A percentile compares a stretch with the other conserved stretches of the same genome.
These are phyloP conservation scores for Aproaerema taeniolella DNA, from an alignment of 2,888 invertebrate species.

Conservation along the genomic window DNA sequence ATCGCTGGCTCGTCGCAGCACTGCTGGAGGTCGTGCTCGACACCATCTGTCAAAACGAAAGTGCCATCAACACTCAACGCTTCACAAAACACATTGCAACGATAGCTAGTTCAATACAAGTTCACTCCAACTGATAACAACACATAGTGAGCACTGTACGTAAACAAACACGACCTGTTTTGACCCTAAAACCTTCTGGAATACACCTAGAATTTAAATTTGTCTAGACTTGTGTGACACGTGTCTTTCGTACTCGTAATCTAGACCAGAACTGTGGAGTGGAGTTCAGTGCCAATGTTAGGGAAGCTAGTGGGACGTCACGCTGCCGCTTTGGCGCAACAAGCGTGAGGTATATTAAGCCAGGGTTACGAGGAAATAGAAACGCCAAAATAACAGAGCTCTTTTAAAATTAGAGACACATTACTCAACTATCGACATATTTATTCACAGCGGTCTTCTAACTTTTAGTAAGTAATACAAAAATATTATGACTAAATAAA, in stretches of 20 bases:
- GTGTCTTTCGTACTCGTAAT: conserved; percentile 44
- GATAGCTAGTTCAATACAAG: conserved; percentile 8
- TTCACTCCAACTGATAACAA: conserved; percentile 15
- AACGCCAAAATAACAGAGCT: conserved; percentile 52
- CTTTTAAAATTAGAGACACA: conserved; percentile 41
- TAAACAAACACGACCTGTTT: conserved; percentile 28
- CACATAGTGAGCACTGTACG: conserved; percentile 19
- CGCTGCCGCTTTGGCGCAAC: conserved; percentile 72
- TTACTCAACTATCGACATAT: conserved; percentile 33
- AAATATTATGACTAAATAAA: no score
- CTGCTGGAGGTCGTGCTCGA: conserved; percentile 79
- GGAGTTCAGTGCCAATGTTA: conserved; percentile 72
- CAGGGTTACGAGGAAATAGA: conserved; percentile 61
- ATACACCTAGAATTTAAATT: no score
- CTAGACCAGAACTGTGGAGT: conserved; percentile 63
- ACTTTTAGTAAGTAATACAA: no score
- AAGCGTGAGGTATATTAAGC: conserved; percentile 59
- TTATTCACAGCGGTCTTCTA: conserved; percentile 12
- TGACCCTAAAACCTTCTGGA: no score
- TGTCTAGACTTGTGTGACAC: no score
- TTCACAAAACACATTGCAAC: conserved; percentile 7
- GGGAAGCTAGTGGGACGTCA: conserved; percentile 62
- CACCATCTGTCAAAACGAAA: conserved; percentile 52
- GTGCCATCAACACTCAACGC: conserved; percentile 2
- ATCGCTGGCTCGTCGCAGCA: conserved; percentile 77